Evolutionary conservation across 2,113 vertebrate genomes (phyloP).

Genomic region (Upupa epops): DNA sequence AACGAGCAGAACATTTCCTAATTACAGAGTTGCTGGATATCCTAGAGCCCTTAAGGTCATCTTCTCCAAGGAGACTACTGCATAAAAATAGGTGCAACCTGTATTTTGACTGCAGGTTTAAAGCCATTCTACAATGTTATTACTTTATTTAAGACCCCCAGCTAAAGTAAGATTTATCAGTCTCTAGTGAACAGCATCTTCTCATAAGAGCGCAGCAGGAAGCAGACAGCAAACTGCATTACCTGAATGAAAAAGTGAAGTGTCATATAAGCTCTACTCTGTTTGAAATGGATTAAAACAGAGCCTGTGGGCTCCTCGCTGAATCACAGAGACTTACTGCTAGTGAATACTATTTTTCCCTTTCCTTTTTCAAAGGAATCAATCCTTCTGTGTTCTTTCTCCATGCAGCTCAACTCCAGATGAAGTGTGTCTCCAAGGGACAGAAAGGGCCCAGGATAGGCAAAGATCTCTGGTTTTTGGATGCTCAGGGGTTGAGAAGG

Average conservation of each 20-base stretch:
- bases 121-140: slow-evolving; percentile 1
- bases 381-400: background rate
- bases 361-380: background rate
- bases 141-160: slow-evolving; percentile 5
- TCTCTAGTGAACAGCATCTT: background rate
- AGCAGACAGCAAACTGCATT: slow-evolving; percentile 16
- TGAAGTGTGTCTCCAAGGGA: background rate
- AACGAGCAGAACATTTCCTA: background rate
- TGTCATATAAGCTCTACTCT: background rate
- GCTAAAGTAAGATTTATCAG: slow-evolving; percentile 34
- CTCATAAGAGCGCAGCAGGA: slow-evolving; percentile 30
- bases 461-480: background rate
- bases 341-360: background rate
- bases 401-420: background rate
- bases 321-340: background rate
- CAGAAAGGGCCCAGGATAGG: background rate
- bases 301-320: slow-evolving; percentile 13
- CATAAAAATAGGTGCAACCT: background rate
- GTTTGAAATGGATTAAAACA: slow-evolving; percentile 40
- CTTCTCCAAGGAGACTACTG: background rate
- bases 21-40: background rate
- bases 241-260: slow-evolving; percentile 44
- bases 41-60: background rate
- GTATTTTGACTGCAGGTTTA: background rate
- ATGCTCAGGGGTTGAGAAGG: background rate